Base-by-base conservation (phyloP, 2,113 vertebrate species). In the Notarius lentiginosus region DNA sequence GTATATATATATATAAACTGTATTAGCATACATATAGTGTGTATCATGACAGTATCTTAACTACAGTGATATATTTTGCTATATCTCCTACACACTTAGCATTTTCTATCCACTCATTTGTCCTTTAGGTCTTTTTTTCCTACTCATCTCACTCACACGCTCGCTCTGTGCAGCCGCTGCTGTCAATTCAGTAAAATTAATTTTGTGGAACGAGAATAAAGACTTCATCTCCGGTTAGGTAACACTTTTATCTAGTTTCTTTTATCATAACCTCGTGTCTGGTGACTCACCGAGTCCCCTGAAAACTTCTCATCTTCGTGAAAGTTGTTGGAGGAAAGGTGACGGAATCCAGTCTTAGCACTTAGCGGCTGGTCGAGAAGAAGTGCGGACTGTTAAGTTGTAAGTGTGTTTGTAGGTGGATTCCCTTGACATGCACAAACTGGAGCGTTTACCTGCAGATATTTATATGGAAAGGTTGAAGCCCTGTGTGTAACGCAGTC, bases 381-480 rank as follows among this genome's bases (percentile, higher is more conserved):
- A 15, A n/a, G 65, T 7, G 10, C 20, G 68, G 53, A 58, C 86
- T 24, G 4, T 41, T 27, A 83, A 22, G 58, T 72, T 34, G 81
- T 79, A 63, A 87, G 90, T 51, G 68, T 80, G 30, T 79, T 9
- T 58, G 68, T 86, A 58, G 79, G 86, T 75, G 76, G 91, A 91
- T 92, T 93, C 90, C 90, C 79, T 20, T 3, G 88, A 84, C 90
- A 93, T 90, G 12, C 84, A 92, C 91, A 90, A 90, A 83, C 90
- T 85, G 86, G 90, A 77, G 80, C 91, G 83, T 93, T 94, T 93
- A 90, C 86, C 90, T 91, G 86, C 72, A 87, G 63, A 60, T 72
- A 84, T 83, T 88, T 85, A 87, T 72, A 88, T 68, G 77, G 86
- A 85, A 85, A 41, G 34, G 79, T 53, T 84, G 7, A 51, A 58